These are phyloP conservation scores for Xestobium rufovillosum DNA, from an alignment of 2,888 invertebrate species.

Conservation along the genomic window DNA sequence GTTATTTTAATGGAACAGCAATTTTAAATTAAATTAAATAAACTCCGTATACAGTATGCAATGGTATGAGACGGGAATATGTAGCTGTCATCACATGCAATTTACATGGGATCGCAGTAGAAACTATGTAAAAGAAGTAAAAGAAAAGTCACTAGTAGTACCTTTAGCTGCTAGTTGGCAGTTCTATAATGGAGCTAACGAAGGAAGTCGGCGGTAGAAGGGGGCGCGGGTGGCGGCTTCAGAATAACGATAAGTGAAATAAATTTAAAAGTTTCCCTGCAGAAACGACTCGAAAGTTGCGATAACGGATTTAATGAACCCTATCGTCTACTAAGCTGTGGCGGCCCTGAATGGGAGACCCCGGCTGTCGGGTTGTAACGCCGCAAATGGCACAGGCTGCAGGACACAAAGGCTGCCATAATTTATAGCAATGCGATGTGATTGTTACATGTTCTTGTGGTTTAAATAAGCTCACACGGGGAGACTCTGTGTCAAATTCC, in stretches of 20 bases:
- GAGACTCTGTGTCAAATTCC: too few species aligned
- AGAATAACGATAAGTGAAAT: constrained; percentile 43
- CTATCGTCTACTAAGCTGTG: constrained; percentile 38
- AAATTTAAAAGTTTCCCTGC: constrained; percentile 43
- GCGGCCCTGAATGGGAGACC: constrained; percentile 31
- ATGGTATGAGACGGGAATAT: too few species aligned
- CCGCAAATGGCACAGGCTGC: constrained; percentile 30
- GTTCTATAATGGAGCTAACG: neutral
- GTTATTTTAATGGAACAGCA: too few species aligned
- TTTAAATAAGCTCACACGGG: too few species aligned
- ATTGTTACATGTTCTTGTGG: constrained; percentile 38
- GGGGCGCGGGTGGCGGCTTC: constrained; percentile 25
- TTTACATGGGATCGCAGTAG: too few species aligned
- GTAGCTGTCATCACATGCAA: too few species aligned
- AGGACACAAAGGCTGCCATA: constrained; percentile 35
- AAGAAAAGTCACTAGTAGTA: too few species aligned
- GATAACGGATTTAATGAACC: constrained; percentile 45
- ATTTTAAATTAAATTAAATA: too few species aligned
- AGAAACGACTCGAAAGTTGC: constrained; percentile 38
- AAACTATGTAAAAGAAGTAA: too few species aligned
- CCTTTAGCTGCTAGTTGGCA: constrained; percentile 3
- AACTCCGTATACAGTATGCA: too few species aligned
- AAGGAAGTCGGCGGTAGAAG: neutral
- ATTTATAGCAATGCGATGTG: constrained; percentile 38
- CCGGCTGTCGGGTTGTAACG: too few species aligned